Conservation (phyloP, 2,113 vertebrate genomes). For the Phyllostomus discolor region DNA sequence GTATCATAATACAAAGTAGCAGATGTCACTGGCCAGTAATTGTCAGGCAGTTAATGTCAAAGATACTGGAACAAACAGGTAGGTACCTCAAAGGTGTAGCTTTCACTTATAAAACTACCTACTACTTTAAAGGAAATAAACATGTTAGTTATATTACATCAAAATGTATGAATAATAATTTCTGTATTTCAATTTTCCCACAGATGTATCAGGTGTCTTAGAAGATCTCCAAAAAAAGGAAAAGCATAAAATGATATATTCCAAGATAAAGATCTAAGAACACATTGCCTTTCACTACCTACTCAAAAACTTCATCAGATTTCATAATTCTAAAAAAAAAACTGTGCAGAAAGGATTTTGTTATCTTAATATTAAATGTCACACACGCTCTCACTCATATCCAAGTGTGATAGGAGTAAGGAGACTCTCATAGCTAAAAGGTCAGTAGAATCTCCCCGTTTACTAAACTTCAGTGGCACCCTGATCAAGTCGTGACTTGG, state of each 20-base stretch:
- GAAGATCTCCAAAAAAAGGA: background rate
- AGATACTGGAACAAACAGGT: background rate
- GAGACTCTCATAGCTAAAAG: background rate
- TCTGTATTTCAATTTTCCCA: background rate
- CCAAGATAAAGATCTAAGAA: background rate
- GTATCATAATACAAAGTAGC: background rate
- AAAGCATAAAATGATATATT: background rate
- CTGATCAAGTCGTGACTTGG: background rate
- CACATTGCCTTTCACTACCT: background rate
- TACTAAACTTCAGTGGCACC: background rate
- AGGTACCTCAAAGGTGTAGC: background rate
- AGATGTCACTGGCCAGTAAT: background rate
- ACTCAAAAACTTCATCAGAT: background rate
- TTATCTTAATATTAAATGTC: background rate
- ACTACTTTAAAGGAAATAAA: conserved; percentile 13
- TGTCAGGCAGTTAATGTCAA: background rate
- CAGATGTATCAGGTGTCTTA: background rate
- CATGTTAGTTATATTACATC: background rate
- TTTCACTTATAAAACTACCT: background rate
- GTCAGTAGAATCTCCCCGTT: background rate
- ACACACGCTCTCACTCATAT: background rate
- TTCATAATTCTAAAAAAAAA: background rate
- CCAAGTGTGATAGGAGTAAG: background rate
- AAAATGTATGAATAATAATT: background rate
- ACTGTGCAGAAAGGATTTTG: background rate